Base-by-base conservation (phyloP, 2,888 invertebrate genomes). In the Zele albiditarsus region DNA sequence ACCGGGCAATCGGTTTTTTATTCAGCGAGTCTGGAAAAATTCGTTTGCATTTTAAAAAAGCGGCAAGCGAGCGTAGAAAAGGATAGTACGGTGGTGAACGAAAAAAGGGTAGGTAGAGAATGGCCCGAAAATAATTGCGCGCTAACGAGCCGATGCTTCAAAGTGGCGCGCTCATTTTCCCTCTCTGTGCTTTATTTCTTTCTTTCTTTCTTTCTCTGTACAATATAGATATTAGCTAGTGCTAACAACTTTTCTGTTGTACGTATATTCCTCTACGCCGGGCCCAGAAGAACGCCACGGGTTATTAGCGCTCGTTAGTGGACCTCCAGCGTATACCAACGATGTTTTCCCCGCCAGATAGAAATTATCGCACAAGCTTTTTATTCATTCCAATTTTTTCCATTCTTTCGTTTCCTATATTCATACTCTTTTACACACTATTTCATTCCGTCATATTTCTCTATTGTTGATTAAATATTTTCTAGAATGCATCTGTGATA, bases 121-220 rank as follows among this genome's bases (percentile, higher is more conserved):
- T 49, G 49, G 60, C 33, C 67, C 46, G 28, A 65, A 62, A 71
- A 69, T 58, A 72, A 73, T 58, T 46, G 73, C 23, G 38, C 62
- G 63, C 75, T 75, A 75, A 75, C 71, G 75, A 75, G 75, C 75
- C 75, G 71, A 75, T 75, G 75, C 67, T 75, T 75, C 75, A 75
- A 75, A 75, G 68, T 75, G 71, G 71, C 49, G 62, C 31, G 60
- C 63, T 68, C 73, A 60, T 68, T 49, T 72, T 71, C 31, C 27
- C 63, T 42, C 28, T 25, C 70, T 46, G 12, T 27, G 28, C 60
- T 60, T 28, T 42, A 23, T 62, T 46, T 62, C 28, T 62, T 62
- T 62, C 23, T 49, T 49, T 71, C 31, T 63, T 4, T 63, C 62
- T 46, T 66, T 63, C 62, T 60, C 25, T 12, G 60, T 71, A 46